Evolutionary conservation across 2,888 invertebrate genomes (phyloP).

Genomic region (Zaprionus bogoriensis): DNA sequence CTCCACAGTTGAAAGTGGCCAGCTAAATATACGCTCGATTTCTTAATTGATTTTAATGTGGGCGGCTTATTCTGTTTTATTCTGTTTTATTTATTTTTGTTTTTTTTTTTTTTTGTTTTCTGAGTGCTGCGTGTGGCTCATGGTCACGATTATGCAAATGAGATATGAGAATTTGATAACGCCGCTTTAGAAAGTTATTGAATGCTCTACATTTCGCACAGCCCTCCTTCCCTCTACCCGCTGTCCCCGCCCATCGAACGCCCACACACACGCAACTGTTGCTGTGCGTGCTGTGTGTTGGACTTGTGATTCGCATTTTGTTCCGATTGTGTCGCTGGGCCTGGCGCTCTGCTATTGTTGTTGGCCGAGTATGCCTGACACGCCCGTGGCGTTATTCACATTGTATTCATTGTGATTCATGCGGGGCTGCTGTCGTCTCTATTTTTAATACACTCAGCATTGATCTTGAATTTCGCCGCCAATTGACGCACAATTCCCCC

Average conservation of each 20-base stretch:
- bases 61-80: no score
- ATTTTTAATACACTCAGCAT: constrained; percentile 54
- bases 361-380: background rate
- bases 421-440: constrained; percentile 30
- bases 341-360: background rate
- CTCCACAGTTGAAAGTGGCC: background rate
- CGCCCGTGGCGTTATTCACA: constrained; percentile 13
- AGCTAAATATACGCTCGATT: constrained; percentile 7
- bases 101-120: constrained; percentile 1
- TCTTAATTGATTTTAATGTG: background rate
- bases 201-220: constrained; percentile 66
- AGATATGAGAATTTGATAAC: constrained; percentile 59
- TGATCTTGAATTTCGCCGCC: constrained; percentile 70
- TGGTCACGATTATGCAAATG: constrained; percentile 71
- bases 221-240: background rate
- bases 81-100: no score
- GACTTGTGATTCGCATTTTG: background rate
- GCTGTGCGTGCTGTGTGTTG: background rate
- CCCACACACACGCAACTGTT: constrained; percentile 36
- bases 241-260: constrained; percentile 6
- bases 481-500: constrained; percentile 47
- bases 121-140: constrained; percentile 1
- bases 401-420: constrained; percentile 70
- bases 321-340: background rate
- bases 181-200: constrained; percentile 65